These are phyloP conservation scores for Propithecus perrieri DNA, from an alignment of 2,797 vertebrate species.

Conservation along the genomic window DNA sequence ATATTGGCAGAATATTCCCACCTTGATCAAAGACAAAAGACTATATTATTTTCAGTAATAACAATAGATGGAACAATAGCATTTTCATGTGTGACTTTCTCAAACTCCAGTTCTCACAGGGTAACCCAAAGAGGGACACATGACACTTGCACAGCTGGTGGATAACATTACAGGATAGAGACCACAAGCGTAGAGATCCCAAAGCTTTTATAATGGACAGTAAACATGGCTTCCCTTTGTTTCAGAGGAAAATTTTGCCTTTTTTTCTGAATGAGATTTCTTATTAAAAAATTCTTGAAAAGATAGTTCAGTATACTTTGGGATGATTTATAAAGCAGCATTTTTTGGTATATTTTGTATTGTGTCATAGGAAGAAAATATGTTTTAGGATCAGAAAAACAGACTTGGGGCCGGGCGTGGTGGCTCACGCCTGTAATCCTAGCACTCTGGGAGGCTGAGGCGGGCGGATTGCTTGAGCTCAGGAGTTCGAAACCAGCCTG, in stretches of 20 bases:
- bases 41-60: neutral
- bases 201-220: neutral
- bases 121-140: neutral
- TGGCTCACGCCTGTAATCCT: no score
- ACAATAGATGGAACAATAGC: neutral
- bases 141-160: fast-evolving
- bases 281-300: neutral
- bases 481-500: no score
- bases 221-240: neutral
- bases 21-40: neutral
- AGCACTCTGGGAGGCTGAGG: no score
- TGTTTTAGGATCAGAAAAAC: no score
- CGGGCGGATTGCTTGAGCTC: no score
- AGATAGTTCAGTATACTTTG: neutral
- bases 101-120: neutral
- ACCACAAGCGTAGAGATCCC: neutral
- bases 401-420: no score
- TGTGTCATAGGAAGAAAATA: neutral
- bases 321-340: neutral
- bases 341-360: neutral
- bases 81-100: neutral
- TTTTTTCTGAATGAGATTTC: neutral
- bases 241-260: neutral
- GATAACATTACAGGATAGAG: neutral
- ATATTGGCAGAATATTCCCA: neutral